Evolutionary conservation across 1,140 invertebrate species (phyloP), one percentile per base, ranked within the genome.

Genomic region (Drosophila simulans): DNA sequence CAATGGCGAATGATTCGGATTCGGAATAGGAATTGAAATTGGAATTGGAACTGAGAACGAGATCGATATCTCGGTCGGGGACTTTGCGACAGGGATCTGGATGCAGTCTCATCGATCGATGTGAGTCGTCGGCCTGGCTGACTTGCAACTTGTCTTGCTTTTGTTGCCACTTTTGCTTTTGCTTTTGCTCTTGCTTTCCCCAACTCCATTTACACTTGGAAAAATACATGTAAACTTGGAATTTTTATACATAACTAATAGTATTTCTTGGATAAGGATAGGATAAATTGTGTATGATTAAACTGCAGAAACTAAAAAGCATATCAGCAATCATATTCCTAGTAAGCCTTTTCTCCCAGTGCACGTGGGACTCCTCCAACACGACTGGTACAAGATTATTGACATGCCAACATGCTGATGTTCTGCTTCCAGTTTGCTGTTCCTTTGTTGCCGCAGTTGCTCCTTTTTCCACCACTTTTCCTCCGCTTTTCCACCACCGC

Each of bases 381-480:
- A 40, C 20, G 53, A 57, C 64, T 57, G 52, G 35, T 78, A 82
- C 84, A 88, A 86, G 83, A 86, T 86, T 83, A 86, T 88, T 86
- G 83, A 83, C 83, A 86, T 86, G 83, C 83, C 83, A 86, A 88
- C 83, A 86, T 83, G 83, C 86, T 86, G 82, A 77, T 84, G 83
- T 80, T 81, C 76, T 84, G 64, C 64, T 68, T 53, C 46, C 64
- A 68, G 66, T 70, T 70, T 69, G 59, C 27, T 52, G 27, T 57
- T 75, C 53, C 53, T 75, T 75, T 75, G 62, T 74, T 69, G 57
- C 69, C 49, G 60, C 35, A 34, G 58, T 65, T 74, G 65, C 66
- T 71, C 55, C 43, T 72, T 42, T 62, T 69, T 49, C 13, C 48
- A 31, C 13, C 15, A 22, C 48, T 11, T 12, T 7, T 48, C 13